A percentile compares a stretch with the other conserved stretches of the same genome.
Evolutionary conservation across 2,888 invertebrate genomes (phyloP).

Genomic region (Cremastinae sp.): DNA sequence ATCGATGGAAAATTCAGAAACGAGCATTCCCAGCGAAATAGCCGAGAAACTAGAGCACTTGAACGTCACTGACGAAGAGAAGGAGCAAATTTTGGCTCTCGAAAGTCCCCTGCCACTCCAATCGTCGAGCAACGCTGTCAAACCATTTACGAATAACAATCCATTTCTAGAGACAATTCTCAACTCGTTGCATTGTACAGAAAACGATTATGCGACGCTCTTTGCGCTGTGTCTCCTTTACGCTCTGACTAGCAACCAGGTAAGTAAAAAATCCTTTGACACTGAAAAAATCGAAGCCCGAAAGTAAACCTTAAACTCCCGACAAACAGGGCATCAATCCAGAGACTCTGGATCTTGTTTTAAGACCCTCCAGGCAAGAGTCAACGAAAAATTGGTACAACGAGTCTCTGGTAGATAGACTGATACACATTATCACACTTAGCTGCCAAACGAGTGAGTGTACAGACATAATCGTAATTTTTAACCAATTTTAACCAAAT

Average conservation of each 20-base stretch:
- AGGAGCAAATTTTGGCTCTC: slow-evolving; percentile 84
- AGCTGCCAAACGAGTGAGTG: slow-evolving; percentile 93
- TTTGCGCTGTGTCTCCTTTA: slow-evolving; percentile 95
- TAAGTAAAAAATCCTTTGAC: slow-evolving; percentile 79
- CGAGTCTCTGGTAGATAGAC: slow-evolving; percentile 89
- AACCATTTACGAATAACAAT: slow-evolving; percentile 82
- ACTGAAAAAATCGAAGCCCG: not conserved
- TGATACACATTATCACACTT: slow-evolving; percentile 90
- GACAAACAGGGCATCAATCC: slow-evolving; percentile 89
- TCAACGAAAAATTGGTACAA: slow-evolving; percentile 87
- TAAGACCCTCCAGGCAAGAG: slow-evolving; percentile 84
- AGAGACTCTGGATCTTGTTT: slow-evolving; percentile 89
- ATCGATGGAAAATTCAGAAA: slow-evolving; percentile 48
- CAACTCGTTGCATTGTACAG: slow-evolving; percentile 91
- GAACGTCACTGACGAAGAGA: slow-evolving; percentile 97
- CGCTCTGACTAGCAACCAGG: slow-evolving; percentile 96
- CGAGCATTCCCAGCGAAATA: slow-evolving; percentile 58
- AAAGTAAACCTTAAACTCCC: no score
- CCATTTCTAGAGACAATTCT: slow-evolving; percentile 95
- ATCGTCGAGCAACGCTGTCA: slow-evolving; percentile 66
- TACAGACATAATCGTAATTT: no score
- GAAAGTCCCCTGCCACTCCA: slow-evolving; percentile 70
- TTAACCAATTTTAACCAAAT: no score
- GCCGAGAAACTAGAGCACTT: slow-evolving; percentile 80
- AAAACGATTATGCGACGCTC: slow-evolving; percentile 96